These are phyloP conservation scores for Ceraclea dissimilis DNA, from an alignment of 2,888 invertebrate species.

Conservation along the genomic window DNA sequence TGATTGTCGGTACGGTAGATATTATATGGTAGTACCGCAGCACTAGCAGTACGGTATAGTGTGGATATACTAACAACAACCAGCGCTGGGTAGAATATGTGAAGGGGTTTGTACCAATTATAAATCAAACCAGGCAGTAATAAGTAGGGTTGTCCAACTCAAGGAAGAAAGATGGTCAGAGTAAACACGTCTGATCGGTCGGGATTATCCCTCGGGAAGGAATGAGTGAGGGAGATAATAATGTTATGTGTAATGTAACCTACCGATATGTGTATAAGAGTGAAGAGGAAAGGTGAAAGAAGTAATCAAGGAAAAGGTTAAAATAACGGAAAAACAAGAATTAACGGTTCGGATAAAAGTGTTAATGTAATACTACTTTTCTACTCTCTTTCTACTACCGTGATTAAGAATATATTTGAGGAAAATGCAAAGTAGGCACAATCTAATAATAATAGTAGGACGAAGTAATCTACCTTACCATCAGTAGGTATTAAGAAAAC, in stretches of 20 bases:
- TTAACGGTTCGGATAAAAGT: neutral
- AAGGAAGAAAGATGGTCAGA: constrained; percentile 25
- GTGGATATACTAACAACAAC: neutral
- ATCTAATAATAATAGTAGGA: neutral
- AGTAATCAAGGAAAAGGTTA: constrained; percentile 2
- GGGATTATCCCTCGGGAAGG: constrained; percentile 19
- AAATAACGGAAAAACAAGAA: constrained; percentile 1
- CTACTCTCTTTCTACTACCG: too few relatives aligned
- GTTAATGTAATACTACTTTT: neutral
- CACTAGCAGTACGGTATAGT: neutral
- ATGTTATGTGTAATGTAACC: neutral
- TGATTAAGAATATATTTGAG: neutral
- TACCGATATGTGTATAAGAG: neutral
- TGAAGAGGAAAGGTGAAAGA: constrained; percentile 3
- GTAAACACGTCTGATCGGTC: constrained; percentile 26
- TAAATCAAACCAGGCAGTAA: constrained; percentile 25
- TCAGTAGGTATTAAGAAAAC: too few relatives aligned
- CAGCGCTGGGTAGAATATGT: neutral
- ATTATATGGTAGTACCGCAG: too few relatives aligned
- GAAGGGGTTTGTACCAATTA: constrained; percentile 21
- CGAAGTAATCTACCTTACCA: too few relatives aligned
- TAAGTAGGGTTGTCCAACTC: constrained; percentile 20
- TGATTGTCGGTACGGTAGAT: neutral
- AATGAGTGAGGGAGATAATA: neutral
- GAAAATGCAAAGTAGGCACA: neutral